Base-by-base conservation (phyloP, 2,113 vertebrate genomes). In the Ivindomyrus marchei region DNA sequence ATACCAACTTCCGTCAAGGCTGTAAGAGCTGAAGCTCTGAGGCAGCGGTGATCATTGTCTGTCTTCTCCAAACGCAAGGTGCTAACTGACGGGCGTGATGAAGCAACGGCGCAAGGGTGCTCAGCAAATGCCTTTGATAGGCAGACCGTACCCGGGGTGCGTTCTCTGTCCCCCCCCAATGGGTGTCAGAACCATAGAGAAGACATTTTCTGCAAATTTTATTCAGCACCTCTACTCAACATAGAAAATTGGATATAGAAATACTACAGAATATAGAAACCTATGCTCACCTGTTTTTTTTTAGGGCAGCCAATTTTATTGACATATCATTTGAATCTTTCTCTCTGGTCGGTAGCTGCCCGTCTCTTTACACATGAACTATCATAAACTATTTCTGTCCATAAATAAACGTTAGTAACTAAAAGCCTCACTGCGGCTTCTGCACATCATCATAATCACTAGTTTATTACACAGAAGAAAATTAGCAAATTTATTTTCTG, bases 401-500 rank as follows among this genome's bases (percentile, higher is more conserved):
- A 47, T 49, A 47, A 49, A 86, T 50, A n/a, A 47, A 50, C 45
- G 47, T 5, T 8, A 0, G 46, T 24, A 50, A 27, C 24, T n/a
- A 49, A n/a, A 9, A 47, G 45, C 11, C 11, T 86, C 47, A 15
- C 84, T 11, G 45, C 11, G 27, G 27, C 8, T 50, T 15, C 19
- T 86, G 19, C 45, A 47, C 45, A 27, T 46, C 47, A 21, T 50
- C 21, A n/a, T 86, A 50, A 47, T 86, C 45, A 49, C 13, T 50
- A 50, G 84, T 27, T 47, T 86, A 50, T 86, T 86, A 86, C n/a
- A 50, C 84, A 86, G 45, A 17, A n/a, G 84, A 49, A 86, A 47
- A 86, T 49, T 27, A 31, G 47, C 45, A 15, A 50, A 86, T 47
- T 47, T 47, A 86, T 50, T 86, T 49, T 86, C 84, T 5, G 47